Evolutionary conservation across 2,797 vertebrate species (phyloP).

Genomic region (Varecia variegata): DNA sequence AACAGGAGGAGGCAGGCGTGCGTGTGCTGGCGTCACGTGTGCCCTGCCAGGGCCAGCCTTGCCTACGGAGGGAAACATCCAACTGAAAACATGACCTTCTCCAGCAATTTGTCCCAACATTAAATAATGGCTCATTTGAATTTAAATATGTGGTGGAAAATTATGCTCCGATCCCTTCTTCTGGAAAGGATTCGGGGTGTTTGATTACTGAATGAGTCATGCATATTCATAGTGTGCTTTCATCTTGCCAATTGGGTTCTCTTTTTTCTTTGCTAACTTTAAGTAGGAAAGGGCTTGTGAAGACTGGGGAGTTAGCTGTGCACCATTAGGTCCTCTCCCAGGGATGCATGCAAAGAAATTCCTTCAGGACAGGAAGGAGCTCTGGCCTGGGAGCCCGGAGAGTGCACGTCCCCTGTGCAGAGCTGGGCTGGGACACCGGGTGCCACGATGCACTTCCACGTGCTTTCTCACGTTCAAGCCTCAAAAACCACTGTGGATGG

Average conservation of each 20-base stretch:
- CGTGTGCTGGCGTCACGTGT: accelerated
- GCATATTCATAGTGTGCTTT: background rate
- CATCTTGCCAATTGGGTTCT: conserved; percentile 32
- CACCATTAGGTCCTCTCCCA: background rate
- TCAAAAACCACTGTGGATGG: too few species aligned
- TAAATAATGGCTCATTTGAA: conserved; percentile 68
- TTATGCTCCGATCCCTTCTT: background rate
- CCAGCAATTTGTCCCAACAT: conserved; percentile 50
- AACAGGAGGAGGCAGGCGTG: background rate
- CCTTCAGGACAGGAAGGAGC: background rate
- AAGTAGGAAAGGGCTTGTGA: background rate
- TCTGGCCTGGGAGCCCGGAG: accelerated
- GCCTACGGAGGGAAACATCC: background rate
- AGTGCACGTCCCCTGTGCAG: accelerated
- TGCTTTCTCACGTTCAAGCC: background rate
- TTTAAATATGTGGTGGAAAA: conserved; percentile 50
- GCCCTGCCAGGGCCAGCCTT: background rate
- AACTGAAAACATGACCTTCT: conserved; percentile 62
- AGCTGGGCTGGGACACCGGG: accelerated
- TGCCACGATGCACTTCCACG: accelerated
- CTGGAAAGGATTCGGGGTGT: background rate
- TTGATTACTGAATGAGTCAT: conserved; percentile 27
- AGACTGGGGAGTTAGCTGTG: background rate
- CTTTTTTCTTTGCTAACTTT: conserved; percentile 62
- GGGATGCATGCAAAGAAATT: accelerated